Base-by-base conservation (phyloP, 2,888 invertebrate genomes). In the Euplexia lucipara region DNA sequence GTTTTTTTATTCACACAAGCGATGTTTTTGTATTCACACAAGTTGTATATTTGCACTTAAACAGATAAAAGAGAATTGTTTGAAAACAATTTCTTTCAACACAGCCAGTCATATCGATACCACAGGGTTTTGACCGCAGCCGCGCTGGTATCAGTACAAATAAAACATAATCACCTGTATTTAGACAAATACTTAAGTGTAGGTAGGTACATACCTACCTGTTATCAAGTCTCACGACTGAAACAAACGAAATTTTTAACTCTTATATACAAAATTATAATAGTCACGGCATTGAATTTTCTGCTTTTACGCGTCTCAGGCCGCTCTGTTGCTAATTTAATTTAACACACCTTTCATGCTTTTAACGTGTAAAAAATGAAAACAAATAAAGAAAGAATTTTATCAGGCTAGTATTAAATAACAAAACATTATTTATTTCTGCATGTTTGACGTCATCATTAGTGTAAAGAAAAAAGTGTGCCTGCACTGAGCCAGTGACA, bases 131-230 rank as follows among this genome's bases (percentile, higher is more conserved):
- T 70, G 62, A 70, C 63, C 57, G 71, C 35, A 49, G 12, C 32
- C 72, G 59, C 57, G 71, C 35, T 49, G 12, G 32, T 77, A 64
- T 59, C 47, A 51, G 14, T 35, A 49, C 30, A 63, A 70, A 77
- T 45, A 58, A 42, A 12, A 37, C 12, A 16, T 58, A 52, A 77
- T 77, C 45, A 16, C 44, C 51, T 56, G 49, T 32, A 64, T 56
- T 53, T 32, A 64, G 60, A 60, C 51, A 53, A n/a, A 20, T 42
- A 34, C 52, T 48, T 41, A 41, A 22, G 41, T 52, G 44, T 22
- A 30, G 12, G 45, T 47, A 35, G 18, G 10, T 32, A n/a, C 12
- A 26, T 30, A 32, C 32, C 6, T 12, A 5, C 7, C 12, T 37
- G 34, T 35, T 58, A 30, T 26, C 18, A 49, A 44, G 45, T 20